These are phyloP conservation scores for Paratilapia polleni DNA, from an alignment of 2,113 vertebrate species.

Conservation along the genomic window DNA sequence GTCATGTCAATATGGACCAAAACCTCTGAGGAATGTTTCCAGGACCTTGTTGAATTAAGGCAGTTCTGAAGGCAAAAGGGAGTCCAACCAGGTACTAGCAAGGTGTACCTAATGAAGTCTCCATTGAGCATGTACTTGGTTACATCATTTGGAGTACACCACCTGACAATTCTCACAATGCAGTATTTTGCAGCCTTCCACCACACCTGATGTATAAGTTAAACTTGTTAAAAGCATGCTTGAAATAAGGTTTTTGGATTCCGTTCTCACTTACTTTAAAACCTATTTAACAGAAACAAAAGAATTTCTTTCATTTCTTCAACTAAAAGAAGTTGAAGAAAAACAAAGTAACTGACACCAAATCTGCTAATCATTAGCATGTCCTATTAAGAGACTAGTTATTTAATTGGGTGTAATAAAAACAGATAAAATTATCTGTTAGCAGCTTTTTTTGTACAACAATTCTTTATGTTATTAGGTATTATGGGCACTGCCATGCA, in stretches of 20 bases:
- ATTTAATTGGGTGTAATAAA: neutral
- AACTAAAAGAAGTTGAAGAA: no score
- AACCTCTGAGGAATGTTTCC: no score
- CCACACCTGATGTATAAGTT: neutral
- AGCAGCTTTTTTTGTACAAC: neutral
- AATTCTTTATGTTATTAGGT: neutral
- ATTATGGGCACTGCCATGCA: neutral
- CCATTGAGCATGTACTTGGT: neutral
- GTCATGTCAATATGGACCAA: no score
- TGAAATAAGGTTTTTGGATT: neutral
- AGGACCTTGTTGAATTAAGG: no score
- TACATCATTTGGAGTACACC: neutral
- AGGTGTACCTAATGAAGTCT: no score
- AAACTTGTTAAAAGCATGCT: neutral
- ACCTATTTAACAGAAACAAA: neutral
- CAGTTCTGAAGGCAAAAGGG: no score
- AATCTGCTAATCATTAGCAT: neutral
- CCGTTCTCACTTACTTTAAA: neutral
- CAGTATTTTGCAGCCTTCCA: neutral
- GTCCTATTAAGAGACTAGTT: neutral
- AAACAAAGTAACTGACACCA: neutral
- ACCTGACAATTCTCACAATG: rapidly evolving
- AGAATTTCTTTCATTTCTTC: no score
- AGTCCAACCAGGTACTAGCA: no score
- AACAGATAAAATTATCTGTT: neutral